Conservation (phyloP, 2,797 vertebrate genomes). For the Pipistrellus pipistrellus region DNA sequence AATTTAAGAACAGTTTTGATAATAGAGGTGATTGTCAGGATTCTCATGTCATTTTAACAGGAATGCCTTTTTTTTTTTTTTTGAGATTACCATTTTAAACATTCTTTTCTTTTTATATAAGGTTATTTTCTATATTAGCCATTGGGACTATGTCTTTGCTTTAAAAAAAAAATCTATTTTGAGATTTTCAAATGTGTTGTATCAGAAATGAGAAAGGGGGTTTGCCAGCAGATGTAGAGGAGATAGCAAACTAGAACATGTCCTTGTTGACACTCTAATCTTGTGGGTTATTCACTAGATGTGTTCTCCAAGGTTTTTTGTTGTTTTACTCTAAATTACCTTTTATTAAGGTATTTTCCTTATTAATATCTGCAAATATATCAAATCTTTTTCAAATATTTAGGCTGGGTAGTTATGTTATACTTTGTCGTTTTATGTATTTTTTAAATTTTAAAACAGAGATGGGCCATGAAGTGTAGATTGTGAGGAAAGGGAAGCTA, state of each 20-base stretch:
- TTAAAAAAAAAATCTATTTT: not conserved
- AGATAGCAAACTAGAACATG: not conserved
- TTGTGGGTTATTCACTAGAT: not conserved
- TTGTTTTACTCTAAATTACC: not conserved
- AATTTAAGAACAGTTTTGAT: not conserved
- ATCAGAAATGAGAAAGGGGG: not conserved
- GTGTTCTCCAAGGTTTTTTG: not conserved
- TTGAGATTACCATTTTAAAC: not conserved
- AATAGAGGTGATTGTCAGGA: not conserved
- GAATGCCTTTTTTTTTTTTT: not conserved
- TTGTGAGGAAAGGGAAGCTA: not conserved
- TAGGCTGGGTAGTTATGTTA: not conserved
- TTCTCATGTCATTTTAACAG: not conserved
- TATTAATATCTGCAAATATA: not conserved
- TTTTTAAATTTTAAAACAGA: not conserved
- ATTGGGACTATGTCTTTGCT: not conserved
- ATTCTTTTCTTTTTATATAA: not conserved
- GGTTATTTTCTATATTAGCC: not conserved
- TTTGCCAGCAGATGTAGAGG: rapidly evolving
- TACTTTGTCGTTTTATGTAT: not conserved
- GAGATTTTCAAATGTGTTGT: not conserved
- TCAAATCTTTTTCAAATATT: not conserved
- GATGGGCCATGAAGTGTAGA: not conserved
- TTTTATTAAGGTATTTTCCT: not conserved
- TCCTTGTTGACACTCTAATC: not conserved